Base-by-base conservation (phyloP, 2,888 invertebrate species). In the Chouioia cunea region DNA sequence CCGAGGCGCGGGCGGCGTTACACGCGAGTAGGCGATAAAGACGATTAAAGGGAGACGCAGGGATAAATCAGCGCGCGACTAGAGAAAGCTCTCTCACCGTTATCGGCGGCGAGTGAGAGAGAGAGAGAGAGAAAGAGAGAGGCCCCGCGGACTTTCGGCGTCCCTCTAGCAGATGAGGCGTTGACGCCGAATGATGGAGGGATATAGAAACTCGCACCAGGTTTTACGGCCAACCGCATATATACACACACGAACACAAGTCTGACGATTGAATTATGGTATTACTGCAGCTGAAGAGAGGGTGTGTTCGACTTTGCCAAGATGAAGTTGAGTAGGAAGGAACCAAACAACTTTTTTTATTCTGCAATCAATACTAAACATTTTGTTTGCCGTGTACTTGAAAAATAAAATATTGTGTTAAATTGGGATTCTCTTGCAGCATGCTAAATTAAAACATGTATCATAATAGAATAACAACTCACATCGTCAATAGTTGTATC, bases 81-180 rank as follows among this genome's bases (percentile, higher is more conserved):
- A 73, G 71, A 73, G 65, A 68, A 73, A 73, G 71, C 68, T 71
- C 62, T 73, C 70, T 66, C 20, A 12, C 62, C 56, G 67, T 73
- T 71, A 73, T 73, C 70, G 60, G n/a, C 36, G n/a, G 2, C n/a
- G n/a, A n/a, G n/a, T n/a, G n/a, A n/a, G n/a, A n/a, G n/a, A n/a
- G n/a, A n/a, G n/a, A n/a, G n/a, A n/a, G n/a, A n/a, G n/a, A n/a
- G n/a, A n/a, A n/a, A n/a, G 36, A 6, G 44, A 18, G 27, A 22
- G 47, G 57, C 22, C 46, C 23, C 44, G 44, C 16, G 54, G 79
- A 80, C 65, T 64, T 67, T 68, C 73, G 57, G 80, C 81, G 81
- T 81, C 80, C 79, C 77, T 77, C n/a, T 4, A 10, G 59, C 47
- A 36, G 54, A 54, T n/a, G 18, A 73, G 52, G n/a, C 23, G 23